Base-by-base conservation (phyloP, 2,888 invertebrate species). In the Mesochorus sp. region DNA sequence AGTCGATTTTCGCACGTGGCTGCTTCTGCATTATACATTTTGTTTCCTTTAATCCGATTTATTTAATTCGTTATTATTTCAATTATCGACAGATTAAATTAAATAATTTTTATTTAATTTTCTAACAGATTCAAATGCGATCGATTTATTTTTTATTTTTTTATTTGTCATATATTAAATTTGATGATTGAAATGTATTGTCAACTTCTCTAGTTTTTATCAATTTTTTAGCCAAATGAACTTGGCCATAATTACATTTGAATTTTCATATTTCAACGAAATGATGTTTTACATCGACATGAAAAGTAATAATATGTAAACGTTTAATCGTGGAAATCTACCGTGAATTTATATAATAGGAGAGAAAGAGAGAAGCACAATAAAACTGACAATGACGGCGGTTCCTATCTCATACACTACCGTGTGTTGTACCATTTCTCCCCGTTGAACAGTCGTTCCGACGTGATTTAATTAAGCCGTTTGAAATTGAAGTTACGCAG, bases 401-500 rank as follows among this genome's bases (percentile, higher is more conserved):
- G 14, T 19, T 34, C n/a, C 44, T 26, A 31, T 34, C 47, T n/a
- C 14, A 1, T 12, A 12, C 4, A 8, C 2, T 19, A 8, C n/a
- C 47, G 19, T 47, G 21, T n/a, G 8, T 10, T 39, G 14, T 14
- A 47, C 21, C 10, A 47, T 10, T 34, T 53, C 34, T 17, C 24
- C 44, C 12, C 62, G 55, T 73, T 62, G 55, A 57, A 34, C 24
- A 47, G 44, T 12, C 55, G 31, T 59, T 72, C 53, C 44, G 47
- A 31, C 55, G 59, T 77, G 67, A 77, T 77, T 72, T 55, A 72
- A 73, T 78, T 59, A 59, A 73, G 44, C 51, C n/a, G 51, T 64
- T 59, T 73, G 47, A 62, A 68, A 78, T 78, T 74, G 44, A 70
- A 78, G 55, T 57, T 62, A 64, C 62, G 68, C 55, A 44, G 55